Conservation (phyloP, 2,888 invertebrate species). For the Tholera decimalis region DNA sequence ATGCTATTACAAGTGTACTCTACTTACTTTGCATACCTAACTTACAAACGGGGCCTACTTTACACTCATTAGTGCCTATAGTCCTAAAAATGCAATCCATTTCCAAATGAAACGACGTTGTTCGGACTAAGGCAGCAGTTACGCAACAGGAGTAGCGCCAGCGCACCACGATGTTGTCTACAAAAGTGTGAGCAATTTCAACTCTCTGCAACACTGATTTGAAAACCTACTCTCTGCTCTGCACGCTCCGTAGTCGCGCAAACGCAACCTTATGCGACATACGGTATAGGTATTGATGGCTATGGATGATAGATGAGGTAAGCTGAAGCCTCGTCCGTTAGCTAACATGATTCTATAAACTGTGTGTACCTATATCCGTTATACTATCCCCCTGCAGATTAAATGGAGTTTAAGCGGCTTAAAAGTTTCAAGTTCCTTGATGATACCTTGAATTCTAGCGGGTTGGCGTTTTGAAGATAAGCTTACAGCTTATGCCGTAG, state of each 20-base stretch:
- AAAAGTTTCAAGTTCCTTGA: constrained; percentile 33
- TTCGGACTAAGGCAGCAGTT: neutral
- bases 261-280: constrained; percentile 40
- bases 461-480: neutral
- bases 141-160: neutral
- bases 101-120: no score
- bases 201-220: no score
- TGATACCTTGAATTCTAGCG: constrained; percentile 26
- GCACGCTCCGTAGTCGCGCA: constrained; percentile 37
- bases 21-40: no score
- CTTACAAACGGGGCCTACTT: no score
- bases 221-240: constrained; percentile 47
- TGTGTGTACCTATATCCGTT: constrained; percentile 59
- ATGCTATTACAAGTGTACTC: no score
- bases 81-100: no score
- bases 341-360: constrained; percentile 59
- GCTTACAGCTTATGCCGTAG: neutral
- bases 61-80: no score
- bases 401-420: constrained; percentile 43
- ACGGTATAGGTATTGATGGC: constrained; percentile 63
- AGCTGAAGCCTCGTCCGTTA: constrained; percentile 60
- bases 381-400: constrained; percentile 52
- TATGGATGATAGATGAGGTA: constrained; percentile 62
- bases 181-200: constrained; percentile 27
- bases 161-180: neutral